A percentile compares a stretch with the other conserved stretches of the same genome.
Evolutionary conservation across 2,797 vertebrate species (phyloP).

Genomic region (Parambassis ranga): DNA sequence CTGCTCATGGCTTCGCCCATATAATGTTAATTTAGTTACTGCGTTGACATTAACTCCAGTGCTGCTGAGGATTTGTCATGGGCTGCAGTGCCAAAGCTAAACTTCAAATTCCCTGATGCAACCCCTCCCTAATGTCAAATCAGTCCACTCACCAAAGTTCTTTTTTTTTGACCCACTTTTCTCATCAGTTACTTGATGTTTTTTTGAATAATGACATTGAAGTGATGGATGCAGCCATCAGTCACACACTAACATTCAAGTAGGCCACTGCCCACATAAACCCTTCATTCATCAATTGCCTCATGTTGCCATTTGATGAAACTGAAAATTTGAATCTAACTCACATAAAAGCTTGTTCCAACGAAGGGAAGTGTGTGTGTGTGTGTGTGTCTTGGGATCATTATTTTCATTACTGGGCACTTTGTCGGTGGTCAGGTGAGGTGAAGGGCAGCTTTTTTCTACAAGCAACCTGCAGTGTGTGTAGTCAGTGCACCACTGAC

Average conservation of each 20-base stretch:
- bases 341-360: neutral
- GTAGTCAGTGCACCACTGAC: conserved; percentile 5
- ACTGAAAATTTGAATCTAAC: conserved; percentile 52
- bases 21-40: conserved; percentile 61
- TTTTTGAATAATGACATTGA: conserved; percentile 68
- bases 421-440: conserved; percentile 20
- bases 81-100: conserved; percentile 39
- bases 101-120: conserved; percentile 40
- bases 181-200: conserved; percentile 55
- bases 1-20: conserved; percentile 31
- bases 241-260: conserved; percentile 72
- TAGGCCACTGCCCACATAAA: conserved; percentile 69
- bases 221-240: conserved; percentile 77
- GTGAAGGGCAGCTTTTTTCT: conserved; percentile 33
- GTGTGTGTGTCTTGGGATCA: neutral
- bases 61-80: conserved; percentile 59
- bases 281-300: conserved; percentile 65
- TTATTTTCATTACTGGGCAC: neutral
- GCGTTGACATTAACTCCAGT: conserved; percentile 47
- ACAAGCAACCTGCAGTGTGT: neutral
- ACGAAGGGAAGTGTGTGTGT: neutral
- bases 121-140: conserved; percentile 28
- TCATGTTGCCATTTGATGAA: conserved; percentile 50
- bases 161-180: conserved; percentile 76
- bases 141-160: conserved; percentile 55